phyloP scores from a whole-genome alignment of 2,113 vertebrate genomes.

The Eretmodus cyanostictus region DNA sequence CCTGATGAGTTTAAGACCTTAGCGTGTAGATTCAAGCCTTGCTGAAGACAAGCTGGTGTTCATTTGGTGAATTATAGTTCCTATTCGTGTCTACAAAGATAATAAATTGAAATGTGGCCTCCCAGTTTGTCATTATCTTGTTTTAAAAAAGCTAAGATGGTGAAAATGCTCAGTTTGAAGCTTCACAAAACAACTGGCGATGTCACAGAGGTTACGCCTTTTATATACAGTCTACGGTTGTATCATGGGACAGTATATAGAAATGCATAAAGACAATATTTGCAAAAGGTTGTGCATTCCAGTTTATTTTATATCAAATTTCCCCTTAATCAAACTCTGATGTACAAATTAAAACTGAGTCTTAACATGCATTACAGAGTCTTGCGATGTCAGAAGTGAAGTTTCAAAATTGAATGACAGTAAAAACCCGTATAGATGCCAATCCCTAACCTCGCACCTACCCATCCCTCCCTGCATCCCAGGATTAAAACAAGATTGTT shows the following conservation, averaged over 20 bases:
- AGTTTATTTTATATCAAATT: constrained; percentile 82
- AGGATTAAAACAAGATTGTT: constrained; percentile 44
- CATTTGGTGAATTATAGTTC: neutral
- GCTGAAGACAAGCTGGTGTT: neutral
- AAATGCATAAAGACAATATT: constrained; percentile 20
- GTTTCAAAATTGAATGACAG: constrained; percentile 56
- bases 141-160: neutral
- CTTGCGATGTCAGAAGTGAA: constrained; percentile 61
- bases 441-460: constrained; percentile 27
- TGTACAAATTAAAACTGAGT: constrained; percentile 80
- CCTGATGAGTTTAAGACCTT: neutral
- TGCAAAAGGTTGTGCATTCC: constrained; percentile 77
- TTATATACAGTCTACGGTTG: neutral
- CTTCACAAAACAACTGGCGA: neutral
- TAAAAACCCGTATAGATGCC: constrained; percentile 70
- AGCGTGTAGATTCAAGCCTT: neutral
- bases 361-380: constrained; percentile 75
- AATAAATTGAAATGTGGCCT: neutral
- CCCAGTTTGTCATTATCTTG: neutral
- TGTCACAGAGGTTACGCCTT: neutral
- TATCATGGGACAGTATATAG: neutral
- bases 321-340: constrained; percentile 78
- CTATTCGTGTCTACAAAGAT: neutral
- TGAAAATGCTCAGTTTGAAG: neutral
- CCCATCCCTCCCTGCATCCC: constrained; percentile 38